Evolutionary conservation across 2,888 invertebrate species (phyloP).

Genomic region (Lasiommata megera): DNA sequence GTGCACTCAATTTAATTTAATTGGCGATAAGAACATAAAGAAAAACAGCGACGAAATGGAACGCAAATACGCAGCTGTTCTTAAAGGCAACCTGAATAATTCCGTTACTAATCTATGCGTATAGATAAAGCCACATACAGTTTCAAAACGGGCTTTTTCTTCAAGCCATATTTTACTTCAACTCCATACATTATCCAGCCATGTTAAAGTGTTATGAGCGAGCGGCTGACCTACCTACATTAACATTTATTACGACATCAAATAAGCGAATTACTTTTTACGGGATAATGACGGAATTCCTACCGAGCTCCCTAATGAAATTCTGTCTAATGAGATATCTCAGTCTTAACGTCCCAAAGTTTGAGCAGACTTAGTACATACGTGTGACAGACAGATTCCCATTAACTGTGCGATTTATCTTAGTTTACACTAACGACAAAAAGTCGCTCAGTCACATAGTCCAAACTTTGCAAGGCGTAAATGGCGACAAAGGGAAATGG

Average conservation of each 20-base stretch:
- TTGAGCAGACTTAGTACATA: slow-evolving; percentile 22
- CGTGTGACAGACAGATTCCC: slow-evolving; percentile 32
- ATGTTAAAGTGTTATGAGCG: background rate
- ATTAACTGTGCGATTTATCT: slow-evolving; percentile 28
- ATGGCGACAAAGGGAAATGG: too few relatives aligned
- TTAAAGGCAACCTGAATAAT: too few relatives aligned
- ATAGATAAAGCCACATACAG: too few relatives aligned
- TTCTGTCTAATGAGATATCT: slow-evolving; percentile 29
- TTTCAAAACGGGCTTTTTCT: too few relatives aligned
- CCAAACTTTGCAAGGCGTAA: too few relatives aligned
- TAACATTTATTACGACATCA: slow-evolving; percentile 23
- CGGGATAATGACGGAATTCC: slow-evolving; percentile 14
- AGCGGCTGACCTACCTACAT: slow-evolving; percentile 8
- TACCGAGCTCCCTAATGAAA: slow-evolving; percentile 25
- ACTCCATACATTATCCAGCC: too few relatives aligned
- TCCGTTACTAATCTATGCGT: too few relatives aligned
- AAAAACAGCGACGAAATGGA: too few relatives aligned
- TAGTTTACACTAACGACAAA: background rate
- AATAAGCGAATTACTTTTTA: slow-evolving; percentile 23
- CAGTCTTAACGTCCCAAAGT: slow-evolving; percentile 24
- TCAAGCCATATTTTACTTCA: too few relatives aligned
- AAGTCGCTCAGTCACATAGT: background rate
- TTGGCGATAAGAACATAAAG: too few relatives aligned
- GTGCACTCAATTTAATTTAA: too few relatives aligned
- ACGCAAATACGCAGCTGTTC: too few relatives aligned